Evolutionary conservation across 2,113 vertebrate genomes (phyloP), one percentile per base, ranked within the genome.

Genomic region (Neogale vison): DNA sequence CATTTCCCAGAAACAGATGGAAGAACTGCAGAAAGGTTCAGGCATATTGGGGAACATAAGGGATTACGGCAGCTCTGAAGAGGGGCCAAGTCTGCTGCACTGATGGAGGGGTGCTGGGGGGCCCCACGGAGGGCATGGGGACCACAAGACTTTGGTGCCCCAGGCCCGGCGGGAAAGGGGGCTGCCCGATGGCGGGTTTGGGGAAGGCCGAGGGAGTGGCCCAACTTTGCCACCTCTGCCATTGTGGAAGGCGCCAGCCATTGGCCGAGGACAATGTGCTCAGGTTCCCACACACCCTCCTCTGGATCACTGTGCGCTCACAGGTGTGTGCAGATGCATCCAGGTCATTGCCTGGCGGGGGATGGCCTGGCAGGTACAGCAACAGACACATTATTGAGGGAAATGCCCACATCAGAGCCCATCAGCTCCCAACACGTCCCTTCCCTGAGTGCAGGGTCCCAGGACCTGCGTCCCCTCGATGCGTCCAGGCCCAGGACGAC

Each of bases 1-100:
- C 97, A 96, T 98, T 99, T 98, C 98, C 98, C 97, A 97, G 98
- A 98, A 99, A 98, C 99, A 99, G 98, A 99, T 99, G 99, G 99
- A 98, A 98, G 98, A 98, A 98, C 96, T 86, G 91, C 93, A 90
- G 83, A 98, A 99, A 98, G 97, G 97, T 98, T 98, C 97, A 97
- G 98, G 96, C 99, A 99, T 99, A 98, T 98, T 98, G 98, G 97
- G 95, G 96, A 98, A 96, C 99, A 99, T 98, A 98, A 97, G 98
- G 98, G 95, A 97, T 97, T 95, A 63, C 57, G 72, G 96, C 95
- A 98, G 98, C 96, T 92, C 98, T 88, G 76, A 79, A 9, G 52
- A 88, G 92, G 8, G 0, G 90, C 36, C 79, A 72, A 97, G 96
- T 67, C 97, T 34, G 18, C 21, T 57, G 50, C 39, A 2, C 3